These are phyloP conservation scores for Hesperophylax magnus DNA, from an alignment of 1,140 invertebrate genomes.

Conservation along the genomic window DNA sequence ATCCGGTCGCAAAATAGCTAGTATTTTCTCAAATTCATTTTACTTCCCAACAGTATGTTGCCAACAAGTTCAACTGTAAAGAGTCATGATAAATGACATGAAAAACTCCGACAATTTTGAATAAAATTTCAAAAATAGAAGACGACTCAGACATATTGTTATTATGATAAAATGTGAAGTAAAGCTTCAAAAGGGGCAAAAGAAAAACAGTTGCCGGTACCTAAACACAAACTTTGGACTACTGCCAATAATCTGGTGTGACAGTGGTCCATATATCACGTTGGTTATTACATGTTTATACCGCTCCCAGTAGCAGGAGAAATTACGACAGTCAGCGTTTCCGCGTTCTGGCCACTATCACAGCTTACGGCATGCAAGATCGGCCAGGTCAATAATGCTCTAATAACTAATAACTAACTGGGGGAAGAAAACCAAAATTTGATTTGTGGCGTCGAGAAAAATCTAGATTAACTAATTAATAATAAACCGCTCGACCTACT, in stretches of 20 bases:
- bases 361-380: not conserved
- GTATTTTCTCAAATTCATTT: no score
- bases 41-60: no score
- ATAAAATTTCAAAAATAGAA: not conserved
- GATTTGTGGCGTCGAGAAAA: no score
- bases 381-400: not conserved
- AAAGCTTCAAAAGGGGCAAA: slow-evolving; percentile 17
- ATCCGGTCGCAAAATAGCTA: no score
- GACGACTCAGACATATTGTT: not conserved
- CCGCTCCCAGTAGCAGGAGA: no score
- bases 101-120: not conserved
- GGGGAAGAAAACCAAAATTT: no score
- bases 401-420: not conserved
- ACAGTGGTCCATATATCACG: not conserved
- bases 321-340: not conserved
- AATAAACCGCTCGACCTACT: no score
- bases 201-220: not conserved
- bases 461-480: no score
- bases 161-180: not conserved
- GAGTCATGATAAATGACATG: no score
- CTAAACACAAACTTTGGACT: slow-evolving; percentile 27
- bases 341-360: not conserved
- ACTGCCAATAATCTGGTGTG: slow-evolving; percentile 10
- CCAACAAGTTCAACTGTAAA: no score
- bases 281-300: no score